phyloP scores from a whole-genome alignment of 2,888 invertebrate genomes.

The Netelia inedita region DNA sequence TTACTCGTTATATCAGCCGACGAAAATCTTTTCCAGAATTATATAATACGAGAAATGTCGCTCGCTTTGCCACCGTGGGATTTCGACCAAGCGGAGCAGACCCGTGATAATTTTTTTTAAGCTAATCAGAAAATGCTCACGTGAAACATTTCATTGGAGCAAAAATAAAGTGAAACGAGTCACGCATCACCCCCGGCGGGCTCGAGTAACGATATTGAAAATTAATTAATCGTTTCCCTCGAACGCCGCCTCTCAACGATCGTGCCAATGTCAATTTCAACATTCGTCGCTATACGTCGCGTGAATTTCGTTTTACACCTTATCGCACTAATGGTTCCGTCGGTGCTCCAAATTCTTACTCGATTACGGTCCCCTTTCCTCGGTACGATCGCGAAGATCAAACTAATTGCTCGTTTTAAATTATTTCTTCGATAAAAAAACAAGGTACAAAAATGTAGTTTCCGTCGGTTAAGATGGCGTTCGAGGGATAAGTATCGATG shows the following conservation, averaged over 20 bases:
- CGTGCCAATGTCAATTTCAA: conserved; percentile 34
- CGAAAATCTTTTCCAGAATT: conserved; percentile 21
- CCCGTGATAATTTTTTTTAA: too few species aligned
- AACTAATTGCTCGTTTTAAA: neutral
- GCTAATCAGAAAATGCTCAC: conserved; percentile 9
- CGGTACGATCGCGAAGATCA: conserved; percentile 1
- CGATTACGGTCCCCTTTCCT: conserved; percentile 10
- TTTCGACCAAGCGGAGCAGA: neutral
- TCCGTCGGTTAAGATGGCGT: too few species aligned
- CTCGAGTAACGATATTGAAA: conserved; percentile 18
- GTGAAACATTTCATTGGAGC: conserved; percentile 10
- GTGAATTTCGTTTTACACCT: conserved; percentile 24
- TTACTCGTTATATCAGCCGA: conserved; percentile 1
- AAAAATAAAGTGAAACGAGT: conserved; percentile 8
- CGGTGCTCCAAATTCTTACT: conserved; percentile 1
- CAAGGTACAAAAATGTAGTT: neutral
- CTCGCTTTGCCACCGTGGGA: conserved; percentile 19
- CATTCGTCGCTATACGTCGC: neutral
- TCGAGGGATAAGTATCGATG: too few species aligned
- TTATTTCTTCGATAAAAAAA: neutral
- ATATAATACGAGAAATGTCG: neutral
- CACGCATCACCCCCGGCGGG: neutral
- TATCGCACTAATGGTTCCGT: neutral
- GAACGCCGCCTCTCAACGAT: conserved; percentile 31
- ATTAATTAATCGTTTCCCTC: conserved; percentile 41